Evolutionary conservation across 2,797 vertebrate species (phyloP).

Genomic region (Neoniphon sammara): DNA sequence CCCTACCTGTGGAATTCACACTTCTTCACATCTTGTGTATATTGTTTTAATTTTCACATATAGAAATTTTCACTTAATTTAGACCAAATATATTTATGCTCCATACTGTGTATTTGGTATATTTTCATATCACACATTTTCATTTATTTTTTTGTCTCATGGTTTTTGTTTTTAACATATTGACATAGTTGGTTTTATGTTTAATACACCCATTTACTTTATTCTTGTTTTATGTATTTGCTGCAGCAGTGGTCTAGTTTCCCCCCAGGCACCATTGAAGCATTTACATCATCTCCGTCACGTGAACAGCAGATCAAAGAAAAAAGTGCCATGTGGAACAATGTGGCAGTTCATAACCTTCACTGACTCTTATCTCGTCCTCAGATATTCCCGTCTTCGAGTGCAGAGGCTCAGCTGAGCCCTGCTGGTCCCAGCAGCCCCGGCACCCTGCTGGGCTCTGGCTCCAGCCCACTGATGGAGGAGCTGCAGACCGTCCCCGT

Average conservation of each 20-base stretch:
- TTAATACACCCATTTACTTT: too few relatives aligned
- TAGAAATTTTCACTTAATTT: too few relatives aligned
- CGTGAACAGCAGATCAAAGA: neutral
- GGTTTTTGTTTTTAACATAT: too few relatives aligned
- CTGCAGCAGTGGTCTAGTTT: neutral
- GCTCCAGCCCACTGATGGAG: conserved; percentile 58
- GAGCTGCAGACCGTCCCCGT: conserved; percentile 69
- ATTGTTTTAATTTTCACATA: too few relatives aligned
- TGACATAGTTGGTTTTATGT: too few relatives aligned
- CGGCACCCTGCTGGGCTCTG: conserved; percentile 37
- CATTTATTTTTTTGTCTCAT: too few relatives aligned
- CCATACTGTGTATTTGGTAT: neutral
- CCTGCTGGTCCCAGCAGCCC: conserved; percentile 49
- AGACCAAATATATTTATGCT: too few relatives aligned
- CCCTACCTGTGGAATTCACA: neutral
- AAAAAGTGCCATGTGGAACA: neutral
- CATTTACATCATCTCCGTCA: too few relatives aligned
- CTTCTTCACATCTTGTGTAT: neutral
- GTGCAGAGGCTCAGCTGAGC: conserved; percentile 36
- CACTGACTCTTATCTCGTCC: neutral
- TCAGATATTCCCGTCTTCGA: conserved; percentile 51
- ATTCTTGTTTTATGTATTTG: too few relatives aligned
- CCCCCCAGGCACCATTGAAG: too few relatives aligned
- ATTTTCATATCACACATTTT: neutral
- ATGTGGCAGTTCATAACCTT: conserved; percentile 1